Conservation (phyloP, 37 sponge, comb jelly and placozoan genomes). For the Oopsacas minuta region DNA sequence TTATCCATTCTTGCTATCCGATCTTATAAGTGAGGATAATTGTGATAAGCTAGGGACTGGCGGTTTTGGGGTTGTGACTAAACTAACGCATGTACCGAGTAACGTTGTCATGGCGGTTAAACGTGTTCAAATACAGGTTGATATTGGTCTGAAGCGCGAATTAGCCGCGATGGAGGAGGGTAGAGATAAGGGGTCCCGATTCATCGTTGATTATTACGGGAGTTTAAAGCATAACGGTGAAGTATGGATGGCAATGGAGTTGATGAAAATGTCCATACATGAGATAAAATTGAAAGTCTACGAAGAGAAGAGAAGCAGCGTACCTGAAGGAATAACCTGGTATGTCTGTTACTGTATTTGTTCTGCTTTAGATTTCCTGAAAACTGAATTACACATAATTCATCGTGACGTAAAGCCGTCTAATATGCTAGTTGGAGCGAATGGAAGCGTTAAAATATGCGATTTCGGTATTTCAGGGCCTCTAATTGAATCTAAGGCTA, state of each 20-base stretch:
- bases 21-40: slow-evolving; percentile 15
- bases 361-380: neutral
- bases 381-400: neutral
- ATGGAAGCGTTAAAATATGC: slow-evolving; percentile 13
- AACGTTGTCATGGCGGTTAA: neutral
- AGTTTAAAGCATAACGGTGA: slow-evolving; percentile 4
- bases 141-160: slow-evolving; percentile 4
- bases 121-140: neutral
- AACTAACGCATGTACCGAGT: neutral
- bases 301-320: neutral
- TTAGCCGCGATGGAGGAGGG: neutral
- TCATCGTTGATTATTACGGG: slow-evolving; percentile 6
- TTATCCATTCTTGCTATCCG: neutral
- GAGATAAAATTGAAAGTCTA: neutral
- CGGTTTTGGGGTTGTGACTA: slow-evolving; percentile 7
- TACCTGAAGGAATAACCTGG: neutral
- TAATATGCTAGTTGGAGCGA: neutral
- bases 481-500: neutral
- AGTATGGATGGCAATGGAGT: slow-evolving; percentile 10
- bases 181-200: neutral
- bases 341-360: neutral
- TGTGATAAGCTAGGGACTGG: slow-evolving; percentile 5
- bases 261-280: neutral
- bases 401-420: slow-evolving; percentile 8
- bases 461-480: slow-evolving; percentile 14